phyloP scores from a whole-genome alignment of 2,888 invertebrate species.

The Drosophila neoperkinsi region DNA sequence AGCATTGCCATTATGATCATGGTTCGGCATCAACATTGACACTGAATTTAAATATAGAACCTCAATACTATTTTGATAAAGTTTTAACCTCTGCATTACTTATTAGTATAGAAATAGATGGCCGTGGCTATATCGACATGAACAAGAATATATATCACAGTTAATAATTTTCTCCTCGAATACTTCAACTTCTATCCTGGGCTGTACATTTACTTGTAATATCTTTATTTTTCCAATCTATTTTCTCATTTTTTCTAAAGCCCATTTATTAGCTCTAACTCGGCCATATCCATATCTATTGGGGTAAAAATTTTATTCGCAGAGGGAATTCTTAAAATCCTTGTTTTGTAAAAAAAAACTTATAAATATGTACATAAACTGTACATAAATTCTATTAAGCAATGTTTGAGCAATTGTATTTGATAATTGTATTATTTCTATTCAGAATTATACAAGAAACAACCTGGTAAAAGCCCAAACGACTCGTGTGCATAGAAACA shows the following conservation, averaged over 20 bases:
- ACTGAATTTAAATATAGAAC: background rate
- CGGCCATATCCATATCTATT: background rate
- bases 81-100: too few relatives aligned
- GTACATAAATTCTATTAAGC: background rate
- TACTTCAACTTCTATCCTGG: background rate
- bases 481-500: background rate
- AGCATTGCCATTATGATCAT: background rate
- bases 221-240: too few relatives aligned
- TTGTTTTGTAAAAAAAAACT: background rate
- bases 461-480: background rate
- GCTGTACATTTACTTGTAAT: background rate
- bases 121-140: background rate
- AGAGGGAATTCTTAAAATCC: background rate
- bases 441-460: background rate
- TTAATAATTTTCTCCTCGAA: background rate
- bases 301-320: background rate
- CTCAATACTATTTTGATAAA: background rate
- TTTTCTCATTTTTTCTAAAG: too few relatives aligned
- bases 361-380: background rate
- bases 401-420: background rate
- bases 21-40: background rate
- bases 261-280: background rate
- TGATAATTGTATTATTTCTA: background rate
- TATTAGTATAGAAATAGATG: background rate
- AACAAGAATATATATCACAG: background rate